Evolutionary conservation across 2,113 vertebrate species (phyloP).

Genomic region (Bolborhynchus lineola): DNA sequence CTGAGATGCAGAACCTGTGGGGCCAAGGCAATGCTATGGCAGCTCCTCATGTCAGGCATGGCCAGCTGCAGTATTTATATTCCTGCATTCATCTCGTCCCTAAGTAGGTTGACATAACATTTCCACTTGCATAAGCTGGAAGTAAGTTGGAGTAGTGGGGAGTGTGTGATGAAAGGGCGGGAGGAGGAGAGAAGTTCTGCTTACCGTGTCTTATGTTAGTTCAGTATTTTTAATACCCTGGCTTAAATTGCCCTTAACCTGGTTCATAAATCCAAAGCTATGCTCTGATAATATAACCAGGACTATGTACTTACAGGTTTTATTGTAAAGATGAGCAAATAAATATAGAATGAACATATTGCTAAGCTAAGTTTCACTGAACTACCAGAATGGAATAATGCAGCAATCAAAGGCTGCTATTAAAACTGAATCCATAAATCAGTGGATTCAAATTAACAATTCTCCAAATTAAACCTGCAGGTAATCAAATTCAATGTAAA

Average conservation of each 20-base stretch:
- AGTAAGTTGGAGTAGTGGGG: background rate
- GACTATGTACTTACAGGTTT: background rate
- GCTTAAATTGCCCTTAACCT: background rate
- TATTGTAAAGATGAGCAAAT: background rate
- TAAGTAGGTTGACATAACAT: background rate
- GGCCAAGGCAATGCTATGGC: background rate
- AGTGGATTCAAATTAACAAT: slow-evolving; percentile 1
- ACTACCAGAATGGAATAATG: background rate
- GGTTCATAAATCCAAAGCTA: background rate
- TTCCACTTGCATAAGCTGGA: background rate
- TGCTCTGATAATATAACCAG: background rate
- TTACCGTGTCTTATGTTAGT: background rate
- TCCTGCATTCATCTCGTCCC: background rate
- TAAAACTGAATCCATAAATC: background rate
- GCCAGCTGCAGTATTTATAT: background rate
- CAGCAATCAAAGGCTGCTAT: background rate
- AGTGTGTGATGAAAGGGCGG: background rate
- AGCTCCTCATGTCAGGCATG: background rate
- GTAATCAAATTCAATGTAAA: background rate
- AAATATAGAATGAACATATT: background rate
- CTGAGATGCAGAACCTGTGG: background rate
- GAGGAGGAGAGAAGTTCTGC: background rate
- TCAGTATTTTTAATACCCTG: background rate
- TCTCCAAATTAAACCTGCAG: slow-evolving; percentile 1
- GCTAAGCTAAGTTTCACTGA: background rate